Evolutionary conservation across 2,888 invertebrate genomes (phyloP).

Genomic region (Pheosia gnoma): DNA sequence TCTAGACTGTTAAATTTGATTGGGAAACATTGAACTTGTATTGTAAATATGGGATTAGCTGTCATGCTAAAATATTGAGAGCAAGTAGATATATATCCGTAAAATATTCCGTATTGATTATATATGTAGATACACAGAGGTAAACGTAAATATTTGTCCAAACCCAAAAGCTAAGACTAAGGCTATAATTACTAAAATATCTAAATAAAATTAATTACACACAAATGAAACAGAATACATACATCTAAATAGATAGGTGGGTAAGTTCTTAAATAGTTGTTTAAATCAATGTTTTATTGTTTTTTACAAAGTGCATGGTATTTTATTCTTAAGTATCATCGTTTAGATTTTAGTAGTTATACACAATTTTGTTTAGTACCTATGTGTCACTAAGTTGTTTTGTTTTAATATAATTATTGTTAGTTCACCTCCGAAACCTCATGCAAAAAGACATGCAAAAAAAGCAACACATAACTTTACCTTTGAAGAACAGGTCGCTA

Average conservation of each 20-base stretch:
- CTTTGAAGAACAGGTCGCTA: conserved; percentile 69
- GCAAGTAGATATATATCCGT: conserved; percentile 1
- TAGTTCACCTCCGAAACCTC: conserved; percentile 44
- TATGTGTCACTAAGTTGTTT: conserved; percentile 35
- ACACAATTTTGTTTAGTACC: conserved; percentile 30
- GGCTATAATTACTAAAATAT: conserved; percentile 10
- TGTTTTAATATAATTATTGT: conserved; percentile 39
- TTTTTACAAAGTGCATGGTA: conserved; percentile 71
- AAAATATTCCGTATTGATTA: conserved; percentile 4
- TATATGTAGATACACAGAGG: conserved; percentile 8
- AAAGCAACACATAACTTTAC: conserved; percentile 81
- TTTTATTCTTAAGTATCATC: conserved; percentile 53
- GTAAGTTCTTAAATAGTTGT: not conserved
- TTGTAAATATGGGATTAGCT: not conserved
- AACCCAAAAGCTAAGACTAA: conserved; percentile 36
- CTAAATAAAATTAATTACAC: conserved; percentile 13
- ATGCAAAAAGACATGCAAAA: conserved; percentile 70
- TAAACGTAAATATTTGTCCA: conserved; percentile 16
- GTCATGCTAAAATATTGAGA: conserved; percentile 4
- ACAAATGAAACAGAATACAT: conserved; percentile 5
- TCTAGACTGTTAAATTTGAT: not conserved
- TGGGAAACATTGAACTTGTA: not conserved
- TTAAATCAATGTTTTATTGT: conserved; percentile 8
- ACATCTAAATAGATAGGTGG: not conserved
- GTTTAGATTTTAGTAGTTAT: conserved; percentile 14